Conservation (phyloP, 2,797 vertebrate genomes). For the Erethizon dorsatum region DNA sequence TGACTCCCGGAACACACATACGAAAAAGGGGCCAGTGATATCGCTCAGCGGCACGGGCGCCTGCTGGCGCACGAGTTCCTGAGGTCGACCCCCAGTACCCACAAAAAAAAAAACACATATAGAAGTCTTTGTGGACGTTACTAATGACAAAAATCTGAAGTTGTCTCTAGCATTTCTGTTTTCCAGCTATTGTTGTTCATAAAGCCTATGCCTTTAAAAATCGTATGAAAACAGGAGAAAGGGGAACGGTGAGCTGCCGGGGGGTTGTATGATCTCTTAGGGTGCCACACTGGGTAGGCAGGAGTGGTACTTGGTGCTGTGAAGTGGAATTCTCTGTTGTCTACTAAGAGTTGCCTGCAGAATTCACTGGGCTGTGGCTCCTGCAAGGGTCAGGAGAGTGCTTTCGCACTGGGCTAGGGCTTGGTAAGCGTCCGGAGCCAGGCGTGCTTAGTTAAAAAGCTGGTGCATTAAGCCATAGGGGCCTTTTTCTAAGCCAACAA, state of each 20-base stretch:
- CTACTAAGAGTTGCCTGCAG: slow-evolving; percentile 28
- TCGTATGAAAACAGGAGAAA: slow-evolving; percentile 18
- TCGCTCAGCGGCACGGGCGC: no score
- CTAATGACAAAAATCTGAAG: slow-evolving; percentile 41
- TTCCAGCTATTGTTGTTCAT: background rate
- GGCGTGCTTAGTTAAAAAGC: slow-evolving; percentile 43
- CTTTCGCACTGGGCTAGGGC: background rate
- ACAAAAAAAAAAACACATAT: background rate
- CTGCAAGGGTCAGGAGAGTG: background rate
- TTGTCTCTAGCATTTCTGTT: slow-evolving; percentile 57
- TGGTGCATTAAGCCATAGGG: slow-evolving; percentile 70
- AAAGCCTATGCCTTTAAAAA: slow-evolving; percentile 33
- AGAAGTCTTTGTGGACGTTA: slow-evolving; percentile 19
- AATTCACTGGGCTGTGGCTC: background rate
- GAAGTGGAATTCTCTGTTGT: slow-evolving; percentile 33
- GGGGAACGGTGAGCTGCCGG: background rate
- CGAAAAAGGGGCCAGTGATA: no score
- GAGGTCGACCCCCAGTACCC: no score
- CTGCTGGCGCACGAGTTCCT: no score
- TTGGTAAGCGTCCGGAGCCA: slow-evolving; percentile 47
- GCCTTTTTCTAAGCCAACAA: slow-evolving; percentile 72
- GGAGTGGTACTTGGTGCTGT: background rate
- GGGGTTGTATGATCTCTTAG: background rate
- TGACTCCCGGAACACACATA: no score
- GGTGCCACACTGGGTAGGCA: background rate